These are phyloP conservation scores for Nixonia krombeini DNA, from an alignment of 1,140 invertebrate species.

Conservation along the genomic window DNA sequence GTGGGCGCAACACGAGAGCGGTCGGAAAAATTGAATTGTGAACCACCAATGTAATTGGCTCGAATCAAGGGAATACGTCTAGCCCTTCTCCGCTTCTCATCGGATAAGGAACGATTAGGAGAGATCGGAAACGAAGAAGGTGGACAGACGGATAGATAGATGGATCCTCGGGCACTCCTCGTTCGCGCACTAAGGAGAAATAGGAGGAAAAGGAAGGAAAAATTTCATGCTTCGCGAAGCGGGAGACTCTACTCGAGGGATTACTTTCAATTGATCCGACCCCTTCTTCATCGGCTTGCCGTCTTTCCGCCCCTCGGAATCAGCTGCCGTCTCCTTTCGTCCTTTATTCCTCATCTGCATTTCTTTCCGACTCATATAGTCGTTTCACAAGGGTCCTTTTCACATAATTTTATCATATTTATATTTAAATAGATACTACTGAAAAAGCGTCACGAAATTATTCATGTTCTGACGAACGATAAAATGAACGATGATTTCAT, in stretches of 20 bases:
- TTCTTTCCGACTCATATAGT: conserved; percentile 22
- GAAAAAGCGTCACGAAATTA: no score
- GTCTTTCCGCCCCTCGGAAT: conserved; percentile 41
- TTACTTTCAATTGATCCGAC: conserved; percentile 67
- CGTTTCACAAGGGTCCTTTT: conserved; percentile 20
- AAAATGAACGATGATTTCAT: no score
- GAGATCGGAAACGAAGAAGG: conserved; percentile 37
- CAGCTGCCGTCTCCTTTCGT: conserved; percentile 26
- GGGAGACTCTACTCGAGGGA: conserved; percentile 66
- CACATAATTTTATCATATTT: conserved; percentile 17
- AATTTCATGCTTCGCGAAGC: conserved; percentile 66
- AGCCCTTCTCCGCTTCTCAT: conserved; percentile 16
- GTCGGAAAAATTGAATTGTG: conserved; percentile 56
- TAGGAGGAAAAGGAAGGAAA: conserved; percentile 56
- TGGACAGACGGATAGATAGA: conserved; percentile 34
- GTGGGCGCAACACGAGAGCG: background rate
- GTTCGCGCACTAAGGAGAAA: conserved; percentile 11
- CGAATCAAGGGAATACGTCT: conserved; percentile 48
- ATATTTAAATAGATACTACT: conserved; percentile 20
- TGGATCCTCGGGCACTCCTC: conserved; percentile 27
- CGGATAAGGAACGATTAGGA: conserved; percentile 57
- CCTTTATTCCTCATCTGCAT: conserved; percentile 36
- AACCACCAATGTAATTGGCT: conserved; percentile 59
- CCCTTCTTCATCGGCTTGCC: conserved; percentile 51
- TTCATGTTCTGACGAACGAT: no score